Evolutionary conservation across 2,113 vertebrate species (phyloP).

Genomic region (Mormoops blainvillei): DNA sequence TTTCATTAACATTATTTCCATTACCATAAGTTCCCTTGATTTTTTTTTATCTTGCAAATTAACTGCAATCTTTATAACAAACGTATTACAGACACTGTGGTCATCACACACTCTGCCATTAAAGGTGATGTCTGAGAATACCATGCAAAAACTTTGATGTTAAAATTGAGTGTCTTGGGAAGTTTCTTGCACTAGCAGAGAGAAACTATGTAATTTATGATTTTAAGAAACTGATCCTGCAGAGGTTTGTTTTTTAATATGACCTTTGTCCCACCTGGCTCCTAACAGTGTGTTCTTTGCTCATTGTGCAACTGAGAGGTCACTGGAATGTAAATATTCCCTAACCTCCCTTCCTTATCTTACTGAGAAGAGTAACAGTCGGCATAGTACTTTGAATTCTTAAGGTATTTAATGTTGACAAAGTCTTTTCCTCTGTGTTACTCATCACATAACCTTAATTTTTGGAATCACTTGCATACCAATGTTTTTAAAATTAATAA

Average conservation of each 20-base stretch:
- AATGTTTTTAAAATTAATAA: not conserved
- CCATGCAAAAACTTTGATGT: not conserved
- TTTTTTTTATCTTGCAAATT: not conserved
- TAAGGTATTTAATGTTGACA: not conserved
- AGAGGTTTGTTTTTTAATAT: not conserved
- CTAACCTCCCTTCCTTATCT: not conserved
- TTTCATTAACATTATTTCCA: not conserved
- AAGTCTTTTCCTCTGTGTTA: not conserved
- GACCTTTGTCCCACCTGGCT: slow-evolving; percentile 18
- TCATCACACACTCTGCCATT: not conserved
- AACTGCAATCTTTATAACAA: not conserved
- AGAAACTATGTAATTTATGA: not conserved
- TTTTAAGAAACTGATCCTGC: not conserved
- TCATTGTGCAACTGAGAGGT: not conserved
- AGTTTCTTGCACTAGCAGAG: not conserved
- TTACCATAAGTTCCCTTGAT: not conserved
- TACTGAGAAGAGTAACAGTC: not conserved
- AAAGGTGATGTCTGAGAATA: not conserved
- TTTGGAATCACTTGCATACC: not conserved
- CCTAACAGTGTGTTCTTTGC: not conserved
- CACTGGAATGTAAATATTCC: slow-evolving; percentile 11
- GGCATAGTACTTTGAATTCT: not conserved
- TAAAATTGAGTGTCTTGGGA: not conserved
- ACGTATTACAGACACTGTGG: not conserved
- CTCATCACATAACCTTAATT: not conserved